Base-by-base conservation (phyloP, 1,140 invertebrate genomes). In the Tyrophagus putrescentiae region DNA sequence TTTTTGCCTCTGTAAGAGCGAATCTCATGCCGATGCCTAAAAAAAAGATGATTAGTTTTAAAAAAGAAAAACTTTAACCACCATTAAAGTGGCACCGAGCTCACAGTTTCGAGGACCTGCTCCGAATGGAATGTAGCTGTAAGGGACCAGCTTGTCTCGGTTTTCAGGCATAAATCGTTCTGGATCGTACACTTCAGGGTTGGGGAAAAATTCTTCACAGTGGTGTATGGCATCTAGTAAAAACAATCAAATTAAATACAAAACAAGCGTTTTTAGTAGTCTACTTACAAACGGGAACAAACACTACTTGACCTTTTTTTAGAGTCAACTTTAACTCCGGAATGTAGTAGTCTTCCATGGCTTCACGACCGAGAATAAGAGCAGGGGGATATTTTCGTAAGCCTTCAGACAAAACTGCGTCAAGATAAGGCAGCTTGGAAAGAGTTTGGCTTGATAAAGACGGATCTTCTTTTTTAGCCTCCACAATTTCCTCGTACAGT, bases 341-440 rank as follows among this genome's bases (percentile, higher is more conserved):
- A 4, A 64, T 32, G n/a, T 25, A 28, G 7, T 62, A 62, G 32
- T 63, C 58, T 57, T 61, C 7, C 11, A n/a, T 6, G 5, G 31
- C 6, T 61, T 29, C 16, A 4, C 58, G 42, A 4, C 11, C 16
- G 18, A 56, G 9, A 1, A 11, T 9, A 9, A 28, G 13, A 4
- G 65, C 6, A 0, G 74, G 69, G 28, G 70, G 66, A 52, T 68
- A 68, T 11, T 72, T 52, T 32, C 72, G 66, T 48, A 72, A 64
- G 0, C 69, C 64, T 58, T 75, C 74, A 60, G 72, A 72, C 29
- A 75, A 62, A 18, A 69, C 70, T 27, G 65, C 62, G 18, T 71
- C 70, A 48, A 74, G 41, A 53, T 72, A 73, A 11, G 65, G 60
- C 11, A 13, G 36, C 5, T 29, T 31, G n/a, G n/a, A n/a, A n/a